Base-by-base conservation (phyloP, 2,888 invertebrate genomes). In the Lithophane semibrunnea region DNA sequence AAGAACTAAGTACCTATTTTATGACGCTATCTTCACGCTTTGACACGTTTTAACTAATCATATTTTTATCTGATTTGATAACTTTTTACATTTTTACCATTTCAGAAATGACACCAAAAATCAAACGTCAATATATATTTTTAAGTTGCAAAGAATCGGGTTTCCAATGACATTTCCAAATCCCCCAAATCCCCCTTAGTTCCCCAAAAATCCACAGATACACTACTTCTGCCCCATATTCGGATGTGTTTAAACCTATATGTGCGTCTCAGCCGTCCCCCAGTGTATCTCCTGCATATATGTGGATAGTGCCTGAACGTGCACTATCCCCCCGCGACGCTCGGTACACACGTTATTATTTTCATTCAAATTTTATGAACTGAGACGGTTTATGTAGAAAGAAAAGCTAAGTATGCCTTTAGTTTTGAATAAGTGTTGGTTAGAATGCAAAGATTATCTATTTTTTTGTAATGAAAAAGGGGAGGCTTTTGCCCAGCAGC, bases 361-460 rank as follows among this genome's bases (percentile, higher is more conserved):
- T 83, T 75, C 84, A 84, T 83, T 81, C 65, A 83, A 77, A 84
- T 80, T 71, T 77, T 73, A 76, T 75, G 67, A 64, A 67, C 42
- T 7, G 47, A 42, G 49, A 54, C 29, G 60, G 61, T 77, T 73
- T 63, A 61, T 21, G 29, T 13, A 1, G 24, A 61, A 18, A 24
- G 24, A 52, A 56, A 64, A 13, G 37, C 10, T 29, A 49, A 52
- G 12, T 37, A 52, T 60, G 24, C 47, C 66, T 76, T 49, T 66
- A 52, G 54, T 24, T 74, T 63, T 56, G 13, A 21, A 3, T 42
- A 67, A 42, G 9, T 65, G 29, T 56, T 21, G 4, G 12, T 60
- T 54, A n/a, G 3, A 52, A 52, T 60, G n/a, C 18, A 72, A 67
- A 12, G n/a, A 18, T 49, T 49, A 16, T 47, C 5, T 47, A 3